Evolutionary conservation across 92 coral and sea anemone species (phyloP), one percentile per base, ranked within the genome.

Genomic region (Metridium senile): DNA sequence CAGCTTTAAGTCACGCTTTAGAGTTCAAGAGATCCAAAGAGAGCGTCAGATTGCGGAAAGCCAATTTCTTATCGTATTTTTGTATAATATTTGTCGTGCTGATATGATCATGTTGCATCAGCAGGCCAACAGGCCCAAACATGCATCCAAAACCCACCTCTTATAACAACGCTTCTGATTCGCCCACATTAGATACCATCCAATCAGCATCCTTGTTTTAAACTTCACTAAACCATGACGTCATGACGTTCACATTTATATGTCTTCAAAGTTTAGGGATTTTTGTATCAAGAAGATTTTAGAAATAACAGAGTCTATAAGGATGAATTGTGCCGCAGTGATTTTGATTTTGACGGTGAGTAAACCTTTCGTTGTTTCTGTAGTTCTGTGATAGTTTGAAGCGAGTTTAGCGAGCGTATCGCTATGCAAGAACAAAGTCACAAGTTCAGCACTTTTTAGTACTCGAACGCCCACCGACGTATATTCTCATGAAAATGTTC

Each of bases 401-500:
- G 45, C 2, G 22, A 63, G 69, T 63, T 63, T 63, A 3, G 43
- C 11, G 10, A 30, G 69, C 20, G 45, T 29, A 28, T 2, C 69
- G 69, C 19, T 16, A 8, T 31, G 61, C 61, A 31, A 3, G 9
- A 0, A 3, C 21, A 31, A 63, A 63, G 39, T 63, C 45, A 63
- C 69, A 6, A 16, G 32, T 59, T 63, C 69, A 63, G 69, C 69
- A 63, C n/a, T 28, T 63, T 63, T 8, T 39, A 4, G 6, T 6
- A 13, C 8, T 39, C 49, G 43, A 63, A 63, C 69, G 69, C 69
- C 69, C 69, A 63, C 69, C 69, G 69, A 8, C n/a, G 0, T 16
- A 39, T 30, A 31, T 6, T 63, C 39, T 0, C 69, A 63, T 28
- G 69, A 63, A 59, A 63, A 63, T 63, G 45, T 31, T 63, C 69